Base-by-base conservation (phyloP, 2,113 vertebrate species). In the Crotophaga sulcirostris region DNA sequence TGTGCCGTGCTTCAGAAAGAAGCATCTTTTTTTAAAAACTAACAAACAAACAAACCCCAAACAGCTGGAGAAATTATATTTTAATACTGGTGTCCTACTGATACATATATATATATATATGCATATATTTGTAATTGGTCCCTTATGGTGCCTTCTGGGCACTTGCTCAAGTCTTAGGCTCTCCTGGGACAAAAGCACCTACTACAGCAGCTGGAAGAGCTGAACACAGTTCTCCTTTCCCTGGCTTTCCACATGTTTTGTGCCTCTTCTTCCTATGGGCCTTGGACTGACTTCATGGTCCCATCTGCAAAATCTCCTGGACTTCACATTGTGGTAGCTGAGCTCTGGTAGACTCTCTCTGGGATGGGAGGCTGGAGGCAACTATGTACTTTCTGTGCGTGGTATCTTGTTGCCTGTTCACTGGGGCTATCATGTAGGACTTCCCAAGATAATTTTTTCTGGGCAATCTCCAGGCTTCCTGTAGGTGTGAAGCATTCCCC, bases 181-280 rank as follows among this genome's bases (percentile, higher is more conserved):
- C 49, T 69, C 66, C 14, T 18, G 38, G 29, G 36, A 42, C 23
- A 75, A 33, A 87, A 78, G 16, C 24, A 20, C 21, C 26, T 59
- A 56, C 23, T 12, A 64, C 26, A 60, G 66, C 9, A 82, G 36
- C 67, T 45, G 45, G 23, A 58, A 83, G 83, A 51, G 14, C 31
- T 56, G 52, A 40, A 56, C 10, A 12, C 17, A 4, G 13, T n/a
- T 85, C 25, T 84, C 23, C 40, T 78, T 74, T 47, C 29, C 69
- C 13, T 55, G 42, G 19, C 16, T 89, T 85, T 63, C 25, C 56
- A 25, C 34, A 47, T 0, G 1, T 12, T 70, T 60, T 0, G 0
- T 85, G 52, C 7, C 34, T 55, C 31, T 82, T 81, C 34, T 72
- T 20, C 33, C 0, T 58, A 42, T 60, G 17, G 33, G 38, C 31